phyloP scores from a whole-genome alignment of 1,140 invertebrate species.

The Hydropsyche tenuis region DNA sequence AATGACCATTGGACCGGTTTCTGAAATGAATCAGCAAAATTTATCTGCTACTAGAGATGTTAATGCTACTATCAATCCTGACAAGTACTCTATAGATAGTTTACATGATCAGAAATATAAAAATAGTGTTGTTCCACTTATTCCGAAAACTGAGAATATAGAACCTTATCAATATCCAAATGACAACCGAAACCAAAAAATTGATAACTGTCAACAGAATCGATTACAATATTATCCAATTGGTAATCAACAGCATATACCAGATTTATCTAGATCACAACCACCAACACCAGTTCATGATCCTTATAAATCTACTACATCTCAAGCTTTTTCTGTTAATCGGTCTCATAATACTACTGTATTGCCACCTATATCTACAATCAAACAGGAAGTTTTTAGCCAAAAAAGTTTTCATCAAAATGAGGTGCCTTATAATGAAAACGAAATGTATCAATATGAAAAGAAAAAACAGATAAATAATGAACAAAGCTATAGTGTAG shows the following conservation, averaged over 20 bases:
- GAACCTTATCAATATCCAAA: conserved; percentile 58
- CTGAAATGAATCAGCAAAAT: conserved; percentile 61
- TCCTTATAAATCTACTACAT: conserved; percentile 29
- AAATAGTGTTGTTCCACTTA: conserved; percentile 56
- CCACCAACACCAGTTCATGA: conserved; percentile 19
- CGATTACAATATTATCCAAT: background rate
- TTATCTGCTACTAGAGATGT: conserved; percentile 53
- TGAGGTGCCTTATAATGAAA: conserved; percentile 39
- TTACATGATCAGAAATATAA: conserved; percentile 57
- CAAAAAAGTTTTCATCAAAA: conserved; percentile 42
- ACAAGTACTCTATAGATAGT: conserved; percentile 53
- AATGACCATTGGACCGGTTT: conserved; percentile 63
- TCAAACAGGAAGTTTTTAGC: conserved; percentile 59
- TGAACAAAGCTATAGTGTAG: conserved; percentile 27
- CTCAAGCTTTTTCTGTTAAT: background rate
- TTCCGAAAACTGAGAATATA: conserved; percentile 60
- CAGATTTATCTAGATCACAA: conserved; percentile 9
- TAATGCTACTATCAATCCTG: conserved; percentile 56
- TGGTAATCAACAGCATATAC: background rate
- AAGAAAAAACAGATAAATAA: conserved; percentile 27
- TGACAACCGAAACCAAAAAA: conserved; percentile 51
- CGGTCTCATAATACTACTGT: conserved; percentile 53
- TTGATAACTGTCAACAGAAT: conserved; percentile 12
- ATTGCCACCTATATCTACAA: conserved; percentile 62
- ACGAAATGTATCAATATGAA: conserved; percentile 35